phyloP scores from a whole-genome alignment of 2,888 invertebrate species.

The Dromius quadrimaculatus region DNA sequence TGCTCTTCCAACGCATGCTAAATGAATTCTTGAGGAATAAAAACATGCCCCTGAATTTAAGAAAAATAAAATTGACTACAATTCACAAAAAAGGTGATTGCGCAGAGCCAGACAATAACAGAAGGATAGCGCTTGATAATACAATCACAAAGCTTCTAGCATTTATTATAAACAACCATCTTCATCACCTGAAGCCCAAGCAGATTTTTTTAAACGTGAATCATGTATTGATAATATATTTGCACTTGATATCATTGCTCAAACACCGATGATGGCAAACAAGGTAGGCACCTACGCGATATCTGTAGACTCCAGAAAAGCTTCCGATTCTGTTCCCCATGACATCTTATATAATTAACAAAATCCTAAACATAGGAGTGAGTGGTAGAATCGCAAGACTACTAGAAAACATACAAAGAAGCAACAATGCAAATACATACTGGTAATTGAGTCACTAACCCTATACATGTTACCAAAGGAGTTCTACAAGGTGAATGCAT shows the following conservation, averaged over 20 bases:
- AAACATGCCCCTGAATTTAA: background rate
- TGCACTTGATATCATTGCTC: background rate
- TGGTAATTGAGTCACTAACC: too few species aligned
- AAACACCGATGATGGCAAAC: background rate
- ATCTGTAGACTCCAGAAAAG: background rate
- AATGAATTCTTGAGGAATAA: background rate
- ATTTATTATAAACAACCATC: background rate
- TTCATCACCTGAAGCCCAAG: background rate
- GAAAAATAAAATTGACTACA: background rate
- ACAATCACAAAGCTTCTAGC: background rate
- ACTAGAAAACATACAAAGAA: too few species aligned
- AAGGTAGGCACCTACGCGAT: background rate
- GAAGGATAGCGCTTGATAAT: background rate
- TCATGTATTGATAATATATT: background rate
- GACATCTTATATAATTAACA: too few species aligned
- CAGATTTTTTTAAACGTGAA: background rate
- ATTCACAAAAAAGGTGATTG: background rate
- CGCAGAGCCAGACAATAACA: background rate
- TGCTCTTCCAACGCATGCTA: background rate
- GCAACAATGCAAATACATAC: too few species aligned
- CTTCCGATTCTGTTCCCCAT: background rate
- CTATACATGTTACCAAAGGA: too few species aligned
- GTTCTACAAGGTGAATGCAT: background rate
- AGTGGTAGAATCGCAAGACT: too few species aligned
- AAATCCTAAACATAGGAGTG: too few species aligned